Conservation (phyloP, 2,888 invertebrate species). For the Abrostola tripartita region DNA sequence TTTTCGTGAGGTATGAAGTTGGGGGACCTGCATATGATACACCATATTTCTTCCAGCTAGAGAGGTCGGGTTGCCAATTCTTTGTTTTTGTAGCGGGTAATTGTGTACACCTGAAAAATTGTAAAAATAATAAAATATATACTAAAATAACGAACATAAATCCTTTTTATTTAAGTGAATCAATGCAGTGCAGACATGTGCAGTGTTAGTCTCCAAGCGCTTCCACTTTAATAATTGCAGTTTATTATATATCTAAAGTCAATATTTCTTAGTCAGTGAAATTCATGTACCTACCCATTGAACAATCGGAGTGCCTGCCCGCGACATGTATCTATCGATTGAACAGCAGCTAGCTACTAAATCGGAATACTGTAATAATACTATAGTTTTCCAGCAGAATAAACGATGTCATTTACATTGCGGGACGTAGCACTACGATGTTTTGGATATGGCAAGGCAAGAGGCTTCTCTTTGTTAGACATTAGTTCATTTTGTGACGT, state of each 20-base stretch:
- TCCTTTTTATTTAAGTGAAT: no score
- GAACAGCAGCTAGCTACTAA: constrained; percentile 15
- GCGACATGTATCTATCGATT: constrained; percentile 30
- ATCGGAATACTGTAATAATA: constrained; percentile 39
- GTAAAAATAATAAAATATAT: no score
- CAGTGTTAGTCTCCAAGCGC: no score
- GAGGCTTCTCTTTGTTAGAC: background rate
- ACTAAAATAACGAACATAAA: no score
- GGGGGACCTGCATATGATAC: background rate
- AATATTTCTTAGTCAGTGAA: background rate
- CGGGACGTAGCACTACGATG: constrained; percentile 11
- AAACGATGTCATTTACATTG: constrained; percentile 39
- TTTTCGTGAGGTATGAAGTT: background rate
- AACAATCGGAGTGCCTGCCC: background rate
- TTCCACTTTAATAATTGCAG: no score
- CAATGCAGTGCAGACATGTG: no score
- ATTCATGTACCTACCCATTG: background rate
- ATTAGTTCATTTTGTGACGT: no score
- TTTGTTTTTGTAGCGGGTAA: no score
- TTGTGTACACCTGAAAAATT: no score
- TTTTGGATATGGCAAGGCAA: constrained; percentile 13
- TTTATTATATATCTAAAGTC: no score
- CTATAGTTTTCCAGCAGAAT: constrained; percentile 36
- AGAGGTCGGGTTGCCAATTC: background rate
- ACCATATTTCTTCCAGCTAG: background rate